These are phyloP conservation scores for Ichneumoninae sp. DNA, from an alignment of 2,888 invertebrate genomes.

Conservation along the genomic window DNA sequence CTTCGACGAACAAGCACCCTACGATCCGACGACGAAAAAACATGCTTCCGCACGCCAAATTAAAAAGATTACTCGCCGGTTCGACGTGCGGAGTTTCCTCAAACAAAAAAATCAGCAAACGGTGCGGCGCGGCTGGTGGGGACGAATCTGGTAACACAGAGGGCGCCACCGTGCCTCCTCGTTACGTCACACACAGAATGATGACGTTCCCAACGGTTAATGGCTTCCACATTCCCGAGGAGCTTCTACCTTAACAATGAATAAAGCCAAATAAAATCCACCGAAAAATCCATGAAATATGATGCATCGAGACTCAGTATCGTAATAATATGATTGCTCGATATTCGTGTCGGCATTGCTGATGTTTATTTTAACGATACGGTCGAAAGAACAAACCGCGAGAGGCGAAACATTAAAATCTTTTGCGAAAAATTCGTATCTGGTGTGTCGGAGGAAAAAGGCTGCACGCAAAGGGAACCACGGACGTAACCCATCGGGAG, in stretches of 20 bases:
- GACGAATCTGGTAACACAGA: not conserved
- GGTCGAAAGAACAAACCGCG: slow-evolving; percentile 56
- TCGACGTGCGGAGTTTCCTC: not conserved
- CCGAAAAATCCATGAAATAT: slow-evolving; percentile 87
- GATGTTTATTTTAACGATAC: slow-evolving; percentile 65
- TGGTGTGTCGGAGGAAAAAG: slow-evolving; percentile 10
- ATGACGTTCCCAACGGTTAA: slow-evolving; percentile 73
- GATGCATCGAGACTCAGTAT: slow-evolving; percentile 87
- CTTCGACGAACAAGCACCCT: not conserved
- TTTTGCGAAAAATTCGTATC: slow-evolving; percentile 29
- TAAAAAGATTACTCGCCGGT: not conserved
- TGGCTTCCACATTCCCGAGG: slow-evolving; percentile 78
- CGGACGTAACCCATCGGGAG: slow-evolving; percentile 64
- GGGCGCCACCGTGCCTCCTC: slow-evolving; percentile 60
- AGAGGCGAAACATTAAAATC: slow-evolving; percentile 22
- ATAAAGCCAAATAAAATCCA: slow-evolving; percentile 81
- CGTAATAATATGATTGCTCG: slow-evolving; percentile 86
- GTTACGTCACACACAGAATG: slow-evolving; percentile 69
- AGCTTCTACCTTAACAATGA: slow-evolving; percentile 73
- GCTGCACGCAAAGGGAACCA: slow-evolving; percentile 42
- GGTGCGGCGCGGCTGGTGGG: not conserved
- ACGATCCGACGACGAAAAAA: not conserved
- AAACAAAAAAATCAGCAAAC: not conserved
- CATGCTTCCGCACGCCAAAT: not conserved
- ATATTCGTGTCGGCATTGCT: slow-evolving; percentile 68